Conservation (phyloP, 2,888 invertebrate genomes). For the Rosalia funebris region DNA sequence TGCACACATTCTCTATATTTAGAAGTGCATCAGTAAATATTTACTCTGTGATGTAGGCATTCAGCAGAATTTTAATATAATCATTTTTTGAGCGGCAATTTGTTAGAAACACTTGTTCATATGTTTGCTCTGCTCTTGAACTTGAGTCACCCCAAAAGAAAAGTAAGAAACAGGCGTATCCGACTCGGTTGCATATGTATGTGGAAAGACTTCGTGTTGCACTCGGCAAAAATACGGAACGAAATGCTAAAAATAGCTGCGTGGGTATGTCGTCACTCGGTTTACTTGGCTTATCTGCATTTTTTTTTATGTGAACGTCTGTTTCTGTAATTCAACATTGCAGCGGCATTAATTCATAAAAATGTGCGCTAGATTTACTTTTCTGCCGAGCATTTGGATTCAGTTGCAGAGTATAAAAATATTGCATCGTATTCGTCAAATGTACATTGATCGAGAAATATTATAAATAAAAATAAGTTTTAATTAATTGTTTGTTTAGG, state of each 20-base stretch:
- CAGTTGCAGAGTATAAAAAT: too few relatives aligned
- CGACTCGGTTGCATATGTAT: slow-evolving; percentile 15
- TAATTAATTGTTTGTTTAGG: too few relatives aligned
- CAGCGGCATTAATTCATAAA: background rate
- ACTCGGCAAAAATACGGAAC: slow-evolving; percentile 13
- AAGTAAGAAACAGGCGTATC: slow-evolving; percentile 10
- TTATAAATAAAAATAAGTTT: too few relatives aligned
- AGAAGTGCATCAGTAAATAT: slow-evolving; percentile 8
- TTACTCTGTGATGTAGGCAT: background rate
- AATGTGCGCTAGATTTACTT: background rate
- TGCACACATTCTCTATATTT: background rate
- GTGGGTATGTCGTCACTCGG: slow-evolving; percentile 15
- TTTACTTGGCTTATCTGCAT: slow-evolving; percentile 3
- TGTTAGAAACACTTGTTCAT: slow-evolving; percentile 16
- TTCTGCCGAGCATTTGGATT: too few relatives aligned
- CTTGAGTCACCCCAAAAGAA: slow-evolving; percentile 17
- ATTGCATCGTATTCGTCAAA: too few relatives aligned
- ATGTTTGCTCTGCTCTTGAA: slow-evolving; percentile 17
- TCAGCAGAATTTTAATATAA: background rate
- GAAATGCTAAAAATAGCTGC: slow-evolving; percentile 15
- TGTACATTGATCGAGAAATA: too few relatives aligned
- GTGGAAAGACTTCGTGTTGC: slow-evolving; percentile 1
- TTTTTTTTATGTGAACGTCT: background rate
- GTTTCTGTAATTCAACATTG: background rate
- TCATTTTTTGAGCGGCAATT: slow-evolving; percentile 10